Conservation (phyloP, 2,113 vertebrate genomes). For the Nycticebus coucang region DNA sequence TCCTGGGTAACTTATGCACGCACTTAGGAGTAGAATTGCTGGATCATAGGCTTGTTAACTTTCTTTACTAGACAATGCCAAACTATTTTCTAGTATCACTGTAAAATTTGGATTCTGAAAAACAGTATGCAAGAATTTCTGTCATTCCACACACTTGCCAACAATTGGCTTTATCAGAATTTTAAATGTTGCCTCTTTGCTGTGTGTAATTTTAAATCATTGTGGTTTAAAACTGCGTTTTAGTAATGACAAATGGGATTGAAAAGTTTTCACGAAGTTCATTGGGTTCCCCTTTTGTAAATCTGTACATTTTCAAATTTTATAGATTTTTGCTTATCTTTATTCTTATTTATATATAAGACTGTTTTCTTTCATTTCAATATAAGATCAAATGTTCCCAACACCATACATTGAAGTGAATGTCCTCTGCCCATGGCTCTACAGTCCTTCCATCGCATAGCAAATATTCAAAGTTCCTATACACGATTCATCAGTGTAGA, state of each 20-base stretch:
- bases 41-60: background rate
- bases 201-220: background rate
- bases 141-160: background rate
- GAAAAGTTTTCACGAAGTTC: background rate
- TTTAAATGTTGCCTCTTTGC: background rate
- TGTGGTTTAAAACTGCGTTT: background rate
- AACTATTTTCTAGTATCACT: background rate
- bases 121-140: background rate
- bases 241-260: background rate
- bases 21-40: background rate
- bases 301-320: background rate
- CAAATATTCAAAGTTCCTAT: background rate
- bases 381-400: background rate
- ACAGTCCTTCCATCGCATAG: background rate
- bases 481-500: background rate
- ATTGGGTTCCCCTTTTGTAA: background rate
- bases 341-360: background rate
- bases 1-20: background rate
- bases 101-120: background rate
- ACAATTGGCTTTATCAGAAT: background rate
- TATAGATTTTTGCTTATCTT: background rate
- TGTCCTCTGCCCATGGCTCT: background rate
- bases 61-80: background rate
- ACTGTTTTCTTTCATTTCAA: background rate
- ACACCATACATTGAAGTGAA: background rate